phyloP scores from a whole-genome alignment of 2,797 vertebrate genomes.

The Champsocephalus gunnari region DNA sequence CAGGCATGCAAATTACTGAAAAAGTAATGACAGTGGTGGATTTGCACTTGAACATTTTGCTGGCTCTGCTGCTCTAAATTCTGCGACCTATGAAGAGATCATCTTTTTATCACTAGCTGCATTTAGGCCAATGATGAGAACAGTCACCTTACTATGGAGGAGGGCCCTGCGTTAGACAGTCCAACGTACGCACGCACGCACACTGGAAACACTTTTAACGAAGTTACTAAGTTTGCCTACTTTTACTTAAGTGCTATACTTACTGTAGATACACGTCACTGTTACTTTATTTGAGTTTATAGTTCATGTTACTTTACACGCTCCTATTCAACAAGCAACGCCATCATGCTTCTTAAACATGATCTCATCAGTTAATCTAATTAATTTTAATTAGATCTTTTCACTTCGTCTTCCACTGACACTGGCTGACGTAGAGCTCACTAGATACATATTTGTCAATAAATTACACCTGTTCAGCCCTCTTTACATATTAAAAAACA shows the following conservation, averaged over 20 bases:
- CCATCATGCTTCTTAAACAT: not conserved
- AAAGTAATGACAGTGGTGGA: constrained; percentile 17
- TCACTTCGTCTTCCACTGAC: not conserved
- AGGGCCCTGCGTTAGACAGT: not conserved
- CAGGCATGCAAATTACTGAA: constrained; percentile 18
- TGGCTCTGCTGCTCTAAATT: not conserved
- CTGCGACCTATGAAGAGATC: not conserved
- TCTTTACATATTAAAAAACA: not conserved
- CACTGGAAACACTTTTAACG: not conserved
- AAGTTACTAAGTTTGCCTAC: not conserved
- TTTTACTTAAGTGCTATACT: not conserved
- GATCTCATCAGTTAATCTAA: not conserved
- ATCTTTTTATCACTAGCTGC: constrained; percentile 5
- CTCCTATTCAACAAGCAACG: not conserved
- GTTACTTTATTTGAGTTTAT: not conserved
- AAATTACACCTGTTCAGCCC: not conserved
- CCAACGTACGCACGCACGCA: not conserved
- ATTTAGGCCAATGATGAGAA: not conserved
- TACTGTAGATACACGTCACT: not conserved
- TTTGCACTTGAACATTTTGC: constrained; percentile 27
- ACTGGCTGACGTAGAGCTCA: not conserved
- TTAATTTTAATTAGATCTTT: not conserved
- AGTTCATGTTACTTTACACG: not conserved
- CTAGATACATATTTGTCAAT: not conserved
- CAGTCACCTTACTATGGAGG: not conserved